phyloP scores from a whole-genome alignment of 2,888 invertebrate species.

The Tanaodytes sp. region DNA sequence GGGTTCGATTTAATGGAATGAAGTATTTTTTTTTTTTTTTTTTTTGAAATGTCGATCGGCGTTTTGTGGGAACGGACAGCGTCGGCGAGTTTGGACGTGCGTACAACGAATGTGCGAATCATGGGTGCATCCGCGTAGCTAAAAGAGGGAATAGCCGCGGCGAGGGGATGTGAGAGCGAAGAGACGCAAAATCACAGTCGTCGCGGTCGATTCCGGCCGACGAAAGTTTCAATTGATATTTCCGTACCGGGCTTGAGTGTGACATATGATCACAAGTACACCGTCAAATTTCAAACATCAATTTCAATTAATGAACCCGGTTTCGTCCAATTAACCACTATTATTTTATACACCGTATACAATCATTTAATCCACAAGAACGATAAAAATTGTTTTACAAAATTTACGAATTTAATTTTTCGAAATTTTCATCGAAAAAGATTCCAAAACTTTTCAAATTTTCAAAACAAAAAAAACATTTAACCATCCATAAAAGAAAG shows the following conservation, averaged over 20 bases:
- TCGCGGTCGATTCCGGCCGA: conserved; percentile 39
- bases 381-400: no score
- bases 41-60: background rate
- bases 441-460: no score
- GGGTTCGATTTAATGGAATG: no score
- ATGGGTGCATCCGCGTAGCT: conserved; percentile 32
- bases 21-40: no score
- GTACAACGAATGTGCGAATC: conserved; percentile 18
- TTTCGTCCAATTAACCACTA: background rate
- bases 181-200: conserved; percentile 49
- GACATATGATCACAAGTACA: conserved; percentile 33
- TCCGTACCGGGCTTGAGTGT: conserved; percentile 38
- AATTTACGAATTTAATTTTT: no score
- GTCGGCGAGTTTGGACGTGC: conserved; percentile 22
- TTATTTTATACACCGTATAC: no score
- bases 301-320: conserved; percentile 22
- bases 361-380: no score
- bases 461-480: no score
- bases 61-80: background rate
- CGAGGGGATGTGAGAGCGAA: conserved; percentile 44
- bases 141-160: conserved; percentile 47
- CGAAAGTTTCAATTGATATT: conserved; percentile 52
- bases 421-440: no score
- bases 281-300: conserved; percentile 38
- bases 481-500: no score